Base-by-base conservation (phyloP, 2,797 vertebrate species). In the Calcarius lapponicus region DNA sequence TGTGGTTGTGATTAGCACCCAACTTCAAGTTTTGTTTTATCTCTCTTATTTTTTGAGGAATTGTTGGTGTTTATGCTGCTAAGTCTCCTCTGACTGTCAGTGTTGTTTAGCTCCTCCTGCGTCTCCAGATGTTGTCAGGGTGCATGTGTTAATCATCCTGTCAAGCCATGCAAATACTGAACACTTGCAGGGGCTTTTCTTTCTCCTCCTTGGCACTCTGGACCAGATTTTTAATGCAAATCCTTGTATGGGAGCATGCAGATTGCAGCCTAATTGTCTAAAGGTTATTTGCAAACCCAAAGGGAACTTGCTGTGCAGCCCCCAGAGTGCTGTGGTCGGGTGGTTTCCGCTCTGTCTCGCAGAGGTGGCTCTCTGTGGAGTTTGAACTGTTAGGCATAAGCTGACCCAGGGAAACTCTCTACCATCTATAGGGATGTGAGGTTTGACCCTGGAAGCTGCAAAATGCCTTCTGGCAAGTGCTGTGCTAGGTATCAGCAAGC, bases 331-430 rank as follows among this genome's bases (percentile, higher is more conserved):
- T 56, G 47, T 19, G 22, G 57, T 56, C 0, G 0, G 2, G 21
- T 40, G 50, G 28, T 51, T 95, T 86, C 38, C 0, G 0, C 57
- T 74, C 40, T 60, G 54, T 71, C 79, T 73, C 15, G 15, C 4
- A 4, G 43, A 67, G 22, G 22, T 88, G 47, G 29, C 42, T 93
- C 61, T 48, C 3, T 1, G 13, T 25, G 26, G 57, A 34, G 10
- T 65, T 74, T 61, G 70, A 29, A 4, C 18, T 65, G 31, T 58
- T 47, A 32, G 45, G 13, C 7, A 1, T 51, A 32, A 86, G 13
- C 60, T 71, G 69, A 4, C 2, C 2, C 0, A 4, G 15, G 42
- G 18, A 28, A 56, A 21, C 2, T 1, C 56, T 32, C 11, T 36
- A 31, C 25, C 0, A 1, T 36, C 40, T 48, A 11, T 16, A 54